phyloP scores from a whole-genome alignment of 2,888 invertebrate genomes.

The Ormyrus nitidulus region DNA sequence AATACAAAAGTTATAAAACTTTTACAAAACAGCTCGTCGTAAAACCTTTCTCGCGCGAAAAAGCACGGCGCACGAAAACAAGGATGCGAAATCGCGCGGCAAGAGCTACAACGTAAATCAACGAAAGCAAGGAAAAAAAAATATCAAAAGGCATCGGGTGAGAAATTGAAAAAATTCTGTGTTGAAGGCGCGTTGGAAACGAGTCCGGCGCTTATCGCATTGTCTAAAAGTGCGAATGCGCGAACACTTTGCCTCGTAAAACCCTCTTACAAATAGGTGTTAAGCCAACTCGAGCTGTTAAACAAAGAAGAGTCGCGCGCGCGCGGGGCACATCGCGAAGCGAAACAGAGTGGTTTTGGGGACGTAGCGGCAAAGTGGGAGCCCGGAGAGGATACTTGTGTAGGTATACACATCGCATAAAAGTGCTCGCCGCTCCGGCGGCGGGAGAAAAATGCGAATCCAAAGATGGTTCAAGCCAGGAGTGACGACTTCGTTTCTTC shows the following conservation, averaged over 20 bases:
- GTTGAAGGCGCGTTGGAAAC: too few relatives aligned
- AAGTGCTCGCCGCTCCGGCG: background rate
- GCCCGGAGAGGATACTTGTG: slow-evolving; percentile 5
- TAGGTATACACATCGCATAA: background rate
- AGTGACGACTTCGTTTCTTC: too few relatives aligned
- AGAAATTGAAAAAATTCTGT: too few relatives aligned
- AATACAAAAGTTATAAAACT: too few relatives aligned
- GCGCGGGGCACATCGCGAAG: background rate
- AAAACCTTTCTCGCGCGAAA: too few relatives aligned
- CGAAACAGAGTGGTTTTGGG: slow-evolving; percentile 33
- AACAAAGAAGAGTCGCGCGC: slow-evolving; percentile 37
- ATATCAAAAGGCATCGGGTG: too few relatives aligned
- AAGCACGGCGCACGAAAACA: too few relatives aligned
- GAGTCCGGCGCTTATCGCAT: background rate
- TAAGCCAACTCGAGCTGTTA: slow-evolving; percentile 51
- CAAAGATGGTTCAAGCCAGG: background rate
- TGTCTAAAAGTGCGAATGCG: slow-evolving; percentile 40
- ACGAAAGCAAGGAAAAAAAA: too few relatives aligned
- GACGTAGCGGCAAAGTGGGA: slow-evolving; percentile 13
- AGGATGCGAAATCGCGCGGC: too few relatives aligned
- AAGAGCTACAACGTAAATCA: too few relatives aligned
- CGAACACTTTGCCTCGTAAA: slow-evolving; percentile 48
- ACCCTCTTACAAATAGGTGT: slow-evolving; percentile 61
- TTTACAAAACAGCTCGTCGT: too few relatives aligned
- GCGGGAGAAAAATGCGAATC: slow-evolving; percentile 19